phyloP scores from a whole-genome alignment of 37 sponge, comb jelly and placozoan species.

The Amphimedon queenslandica region DNA sequence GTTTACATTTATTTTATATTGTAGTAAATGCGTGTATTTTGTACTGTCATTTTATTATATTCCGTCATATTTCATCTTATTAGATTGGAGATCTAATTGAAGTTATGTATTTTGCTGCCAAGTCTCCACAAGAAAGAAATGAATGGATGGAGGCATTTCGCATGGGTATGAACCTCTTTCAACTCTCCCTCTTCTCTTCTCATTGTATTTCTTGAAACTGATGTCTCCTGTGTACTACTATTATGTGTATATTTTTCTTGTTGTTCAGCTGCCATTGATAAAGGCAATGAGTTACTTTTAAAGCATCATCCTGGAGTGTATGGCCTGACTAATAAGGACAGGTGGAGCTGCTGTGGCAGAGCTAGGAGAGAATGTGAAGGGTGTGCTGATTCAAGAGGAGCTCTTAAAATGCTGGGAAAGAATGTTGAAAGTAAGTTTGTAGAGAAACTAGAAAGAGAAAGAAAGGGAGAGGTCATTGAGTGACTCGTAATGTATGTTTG shows the following conservation, averaged over 20 bases:
- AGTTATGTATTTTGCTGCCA: slow-evolving; percentile 57
- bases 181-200: no score
- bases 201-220: no score
- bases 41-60: no score
- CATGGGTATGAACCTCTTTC: slow-evolving; percentile 50
- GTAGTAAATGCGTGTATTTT: no score
- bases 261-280: slow-evolving; percentile 26
- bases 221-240: not conserved
- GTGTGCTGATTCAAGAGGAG: slow-evolving; percentile 11
- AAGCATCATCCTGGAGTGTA: slow-evolving; percentile 64
- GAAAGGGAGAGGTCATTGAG: no score
- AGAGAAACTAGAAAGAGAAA: no score
- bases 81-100: slow-evolving; percentile 74
- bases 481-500: no score
- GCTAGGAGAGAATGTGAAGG: slow-evolving; percentile 32
- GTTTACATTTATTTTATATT: no score
- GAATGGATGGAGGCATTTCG: slow-evolving; percentile 58
- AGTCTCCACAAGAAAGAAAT: slow-evolving; percentile 28
- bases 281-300: slow-evolving; percentile 22
- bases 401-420: not conserved
- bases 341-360: slow-evolving; percentile 75
- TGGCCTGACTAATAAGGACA: slow-evolving; percentile 45
- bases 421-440: no score
- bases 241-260: not conserved
- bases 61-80: no score